Evolutionary conservation across 1,140 invertebrate genomes (phyloP), one percentile per base, ranked within the genome.

Genomic region (Neotoxoptera formosana): DNA sequence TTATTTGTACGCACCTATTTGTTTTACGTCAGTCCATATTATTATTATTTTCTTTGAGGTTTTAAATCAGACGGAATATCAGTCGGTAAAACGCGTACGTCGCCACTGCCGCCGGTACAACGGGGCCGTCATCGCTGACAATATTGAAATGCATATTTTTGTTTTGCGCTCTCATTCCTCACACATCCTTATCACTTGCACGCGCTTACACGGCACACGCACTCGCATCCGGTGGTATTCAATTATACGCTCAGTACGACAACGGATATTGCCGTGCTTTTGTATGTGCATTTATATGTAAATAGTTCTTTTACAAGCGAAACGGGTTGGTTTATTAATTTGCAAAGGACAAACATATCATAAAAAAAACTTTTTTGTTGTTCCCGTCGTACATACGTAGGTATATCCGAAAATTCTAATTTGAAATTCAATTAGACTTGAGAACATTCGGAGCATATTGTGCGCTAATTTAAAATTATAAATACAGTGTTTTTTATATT

Each of bases 221-320:
- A 67, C 0, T 67, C 60, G n/a, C 60, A 76, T 76, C 60, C 30
- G 30, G 60, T n/a, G 21, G 30, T 76, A 76, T 76, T n/a, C 30
- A n/a, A 76, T 76, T 76, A 76, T 76, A 67, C 30, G 60, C 60
- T 30, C 60, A 67, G 25, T 6, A 67, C 60, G 30, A 67, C 60
- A n/a, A n/a, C 60, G 60, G 30, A 76, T 76, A n/a, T 76, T 76
- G 60, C 30, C 60, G 60, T 76, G n/a, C 60, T 76, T 76, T 76
- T n/a, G 60, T 76, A 25, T 14, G 41, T 41, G 83, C 83, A 84
- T 84, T 84, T 84, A 47, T 48, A 87, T 47, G 45, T 45, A 87
- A 87, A 87, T 47, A 87, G 25, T 87, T 87, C 23, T 87, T 87
- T 87, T 87, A 87, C 84, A 47, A 47, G 84, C 30, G 84, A 30